Conservation (phyloP, 2,113 vertebrate species). For the Chloebia gouldiae region DNA sequence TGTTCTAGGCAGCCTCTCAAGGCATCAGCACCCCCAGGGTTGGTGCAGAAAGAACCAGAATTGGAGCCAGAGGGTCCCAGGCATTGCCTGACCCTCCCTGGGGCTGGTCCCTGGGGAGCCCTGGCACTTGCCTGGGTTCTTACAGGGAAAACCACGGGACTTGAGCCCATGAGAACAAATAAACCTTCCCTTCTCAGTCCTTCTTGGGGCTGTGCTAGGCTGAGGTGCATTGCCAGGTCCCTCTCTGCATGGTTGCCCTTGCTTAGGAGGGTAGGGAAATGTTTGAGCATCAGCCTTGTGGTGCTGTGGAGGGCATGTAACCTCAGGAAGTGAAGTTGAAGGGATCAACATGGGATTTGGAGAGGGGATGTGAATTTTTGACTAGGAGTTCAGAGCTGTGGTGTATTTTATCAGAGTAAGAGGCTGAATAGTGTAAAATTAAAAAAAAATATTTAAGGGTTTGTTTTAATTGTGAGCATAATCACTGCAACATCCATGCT, state of each 20-base stretch:
- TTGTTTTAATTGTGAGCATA: neutral
- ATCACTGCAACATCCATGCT: neutral
- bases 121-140: neutral
- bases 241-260: neutral
- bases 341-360: neutral
- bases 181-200: neutral
- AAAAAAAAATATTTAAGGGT: neutral
- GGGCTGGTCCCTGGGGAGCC: neutral
- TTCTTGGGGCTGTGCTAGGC: neutral
- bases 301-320: neutral
- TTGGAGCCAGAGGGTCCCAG: neutral
- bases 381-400: neutral
- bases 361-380: neutral
- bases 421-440: neutral
- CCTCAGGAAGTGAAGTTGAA: neutral
- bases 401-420: neutral
- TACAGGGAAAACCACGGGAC: neutral
- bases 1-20: neutral
- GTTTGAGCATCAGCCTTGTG: neutral
- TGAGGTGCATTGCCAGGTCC: no score
- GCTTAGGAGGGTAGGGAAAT: neutral
- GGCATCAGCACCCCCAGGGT: neutral
- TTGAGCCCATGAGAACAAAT: rapidly evolving
- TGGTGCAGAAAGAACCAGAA: neutral
- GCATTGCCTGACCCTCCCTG: neutral